Evolutionary conservation across 2,113 vertebrate species (phyloP).

Genomic region (Bostrychus sinensis): DNA sequence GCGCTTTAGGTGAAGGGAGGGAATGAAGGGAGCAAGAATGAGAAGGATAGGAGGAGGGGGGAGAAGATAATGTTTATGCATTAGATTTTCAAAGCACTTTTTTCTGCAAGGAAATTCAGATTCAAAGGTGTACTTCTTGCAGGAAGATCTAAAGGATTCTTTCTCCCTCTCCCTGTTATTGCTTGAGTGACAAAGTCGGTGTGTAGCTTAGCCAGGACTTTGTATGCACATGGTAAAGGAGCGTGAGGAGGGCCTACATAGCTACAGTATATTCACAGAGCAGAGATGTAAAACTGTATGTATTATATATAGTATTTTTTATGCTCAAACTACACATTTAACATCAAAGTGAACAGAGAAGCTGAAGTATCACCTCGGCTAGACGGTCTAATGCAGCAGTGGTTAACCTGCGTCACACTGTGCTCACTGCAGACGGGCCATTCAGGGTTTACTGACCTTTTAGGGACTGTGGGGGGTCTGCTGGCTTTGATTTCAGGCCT

Average conservation of each 20-base stretch:
- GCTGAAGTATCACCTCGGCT: slow-evolving; percentile 40
- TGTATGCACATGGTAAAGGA: slow-evolving; percentile 69
- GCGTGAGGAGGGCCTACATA: slow-evolving; percentile 62
- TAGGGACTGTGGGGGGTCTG: not conserved
- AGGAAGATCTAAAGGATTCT: slow-evolving; percentile 82
- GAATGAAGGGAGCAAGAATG: slow-evolving; percentile 62
- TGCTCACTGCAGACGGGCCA: slow-evolving; percentile 19
- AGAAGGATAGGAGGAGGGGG: slow-evolving; percentile 54
- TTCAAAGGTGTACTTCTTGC: slow-evolving; percentile 85
- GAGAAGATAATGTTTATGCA: slow-evolving; percentile 83
- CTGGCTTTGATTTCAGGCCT: not conserved
- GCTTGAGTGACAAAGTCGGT: slow-evolving; percentile 83
- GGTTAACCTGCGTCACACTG: slow-evolving; percentile 37
- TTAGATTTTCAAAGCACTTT: slow-evolving; percentile 85
- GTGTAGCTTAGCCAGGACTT: slow-evolving; percentile 78
- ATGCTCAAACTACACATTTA: slow-evolving; percentile 62
- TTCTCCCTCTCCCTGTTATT: slow-evolving; percentile 78
- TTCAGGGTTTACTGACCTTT: slow-evolving; percentile 4
- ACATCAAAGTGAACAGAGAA: slow-evolving; percentile 62
- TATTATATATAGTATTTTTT: slow-evolving; percentile 67
- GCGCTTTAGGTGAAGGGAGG: slow-evolving; percentile 81
- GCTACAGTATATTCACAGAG: slow-evolving; percentile 58
- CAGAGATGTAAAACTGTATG: slow-evolving; percentile 53
- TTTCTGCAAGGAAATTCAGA: slow-evolving; percentile 84
- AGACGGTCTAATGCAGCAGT: slow-evolving; percentile 47